phyloP scores from a whole-genome alignment of 2,113 vertebrate genomes.

The Apus apus region DNA sequence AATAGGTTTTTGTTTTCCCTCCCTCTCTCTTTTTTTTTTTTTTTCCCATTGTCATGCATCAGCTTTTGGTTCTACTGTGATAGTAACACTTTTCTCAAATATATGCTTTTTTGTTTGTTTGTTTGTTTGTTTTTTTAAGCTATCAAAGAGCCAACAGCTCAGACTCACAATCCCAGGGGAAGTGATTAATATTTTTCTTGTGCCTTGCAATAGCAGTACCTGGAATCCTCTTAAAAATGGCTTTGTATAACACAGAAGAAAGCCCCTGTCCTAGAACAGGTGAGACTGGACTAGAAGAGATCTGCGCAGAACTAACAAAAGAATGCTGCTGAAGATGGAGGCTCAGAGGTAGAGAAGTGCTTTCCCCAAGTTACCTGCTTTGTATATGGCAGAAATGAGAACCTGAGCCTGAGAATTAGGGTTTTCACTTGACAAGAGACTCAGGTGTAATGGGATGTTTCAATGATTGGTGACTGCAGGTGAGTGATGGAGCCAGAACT shows the following conservation, averaged over 20 bases:
- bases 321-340: accelerated
- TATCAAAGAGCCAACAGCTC: not conserved
- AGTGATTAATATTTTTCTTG: conserved; percentile 1
- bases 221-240: not conserved
- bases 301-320: not conserved
- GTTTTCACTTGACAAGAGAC: not conserved
- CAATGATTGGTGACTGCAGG: not conserved
- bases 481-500: not conserved
- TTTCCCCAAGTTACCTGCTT: not conserved
- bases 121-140: not conserved
- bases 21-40: too few species aligned
- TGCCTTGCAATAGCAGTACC: not conserved
- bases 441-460: not conserved
- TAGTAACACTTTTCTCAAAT: not conserved
- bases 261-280: not conserved
- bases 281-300: not conserved
- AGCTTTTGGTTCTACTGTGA: not conserved
- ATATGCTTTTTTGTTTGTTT: not conserved
- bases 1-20: not conserved
- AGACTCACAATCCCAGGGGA: not conserved
- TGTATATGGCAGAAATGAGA: not conserved
- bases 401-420: not conserved
- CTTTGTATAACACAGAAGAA: not conserved
- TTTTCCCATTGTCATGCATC: not conserved
- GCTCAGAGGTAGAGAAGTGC: not conserved